Evolutionary conservation across 2,888 invertebrate species (phyloP), one percentile per base, ranked within the genome.

Genomic region (Hemithea aestivaria): DNA sequence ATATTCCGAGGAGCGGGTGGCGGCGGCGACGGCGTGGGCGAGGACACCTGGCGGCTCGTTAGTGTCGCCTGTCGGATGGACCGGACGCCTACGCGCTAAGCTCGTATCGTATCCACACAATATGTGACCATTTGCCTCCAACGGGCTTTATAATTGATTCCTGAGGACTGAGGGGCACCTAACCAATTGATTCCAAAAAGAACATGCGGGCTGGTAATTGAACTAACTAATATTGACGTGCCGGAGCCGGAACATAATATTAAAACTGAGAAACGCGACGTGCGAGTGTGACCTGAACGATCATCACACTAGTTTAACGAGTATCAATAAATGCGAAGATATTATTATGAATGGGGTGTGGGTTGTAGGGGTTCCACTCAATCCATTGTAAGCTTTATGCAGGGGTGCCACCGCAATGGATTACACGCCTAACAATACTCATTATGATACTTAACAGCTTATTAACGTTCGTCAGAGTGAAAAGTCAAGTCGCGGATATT

Each of bases 1-100:
- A 79, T 80, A 78, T 73, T 73, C 67, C 66, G 78, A 79, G 71
- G 75, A 77, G 72, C 70, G 68, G 58, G 63, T 58, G 64, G 77
- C 44, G 40, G 44, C 73, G 80, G 62, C 57, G 62, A 74, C 37
- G 40, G 50, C 75, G 87, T 83, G 79, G 84, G 83, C 75, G 80
- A 63, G 73, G 68, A 81, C 85, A 87, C 85, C 85, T 87, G 85
- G 84, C 79, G 73, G 69, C 75, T 80, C 78, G 80, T 80, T 81
- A 81, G 77, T 71, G 79, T 78, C 77, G 75, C 66, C 65, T 60
- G 70, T 69, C 69, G 66, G 66, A 63, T 59, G 59, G 58, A 60
- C 62, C 57, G 53, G 51, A 51, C 35, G 64, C 62, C 54, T 49
- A 39, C 54, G 51, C 47, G 23, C 9, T 16, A 16, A 16, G 10